These are phyloP conservation scores for Coregonus ussuriensis DNA, from an alignment of 2,797 vertebrate genomes.

Conservation along the genomic window DNA sequence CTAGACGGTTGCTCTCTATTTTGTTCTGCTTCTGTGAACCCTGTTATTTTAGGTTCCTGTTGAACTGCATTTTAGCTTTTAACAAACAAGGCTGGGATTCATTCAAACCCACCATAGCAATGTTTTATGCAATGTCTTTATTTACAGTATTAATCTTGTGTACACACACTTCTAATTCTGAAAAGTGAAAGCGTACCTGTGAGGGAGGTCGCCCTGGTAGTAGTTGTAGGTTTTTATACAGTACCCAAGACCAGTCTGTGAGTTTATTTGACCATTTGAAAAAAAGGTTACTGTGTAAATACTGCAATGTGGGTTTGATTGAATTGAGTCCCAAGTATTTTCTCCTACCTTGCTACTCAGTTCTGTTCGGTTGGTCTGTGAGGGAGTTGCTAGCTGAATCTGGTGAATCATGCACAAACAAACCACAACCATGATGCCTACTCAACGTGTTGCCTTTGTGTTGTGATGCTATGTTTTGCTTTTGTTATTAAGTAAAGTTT, in stretches of 20 bases:
- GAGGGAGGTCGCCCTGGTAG: too few species aligned
- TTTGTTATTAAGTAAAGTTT: conserved; percentile 64
- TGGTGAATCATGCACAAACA: conserved; percentile 38
- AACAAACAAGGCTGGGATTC: conserved; percentile 6
- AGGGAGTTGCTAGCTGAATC: conserved; percentile 18
- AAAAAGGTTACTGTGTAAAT: too few species aligned
- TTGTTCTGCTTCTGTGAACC: conserved; percentile 39
- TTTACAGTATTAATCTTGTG: too few species aligned
- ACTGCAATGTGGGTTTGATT: too few species aligned
- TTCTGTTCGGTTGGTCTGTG: conserved; percentile 27
- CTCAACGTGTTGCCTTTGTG: conserved; percentile 70
- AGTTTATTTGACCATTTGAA: too few species aligned
- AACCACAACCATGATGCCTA: conserved; percentile 60
- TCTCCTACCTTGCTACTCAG: conserved; percentile 30
- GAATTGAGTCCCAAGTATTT: too few species aligned
- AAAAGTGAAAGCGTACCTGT: too few species aligned
- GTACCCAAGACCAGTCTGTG: too few species aligned
- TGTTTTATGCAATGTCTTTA: too few species aligned
- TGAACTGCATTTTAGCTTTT: neutral
- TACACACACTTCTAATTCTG: too few species aligned
- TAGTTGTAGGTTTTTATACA: too few species aligned
- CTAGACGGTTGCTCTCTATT: conserved; percentile 23
- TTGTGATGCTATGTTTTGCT: conserved; percentile 59
- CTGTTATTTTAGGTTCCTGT: conserved; percentile 38
- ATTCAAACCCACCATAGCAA: too few species aligned